Base-by-base conservation (phyloP, 2,888 invertebrate genomes). In the Tipula helvola region DNA sequence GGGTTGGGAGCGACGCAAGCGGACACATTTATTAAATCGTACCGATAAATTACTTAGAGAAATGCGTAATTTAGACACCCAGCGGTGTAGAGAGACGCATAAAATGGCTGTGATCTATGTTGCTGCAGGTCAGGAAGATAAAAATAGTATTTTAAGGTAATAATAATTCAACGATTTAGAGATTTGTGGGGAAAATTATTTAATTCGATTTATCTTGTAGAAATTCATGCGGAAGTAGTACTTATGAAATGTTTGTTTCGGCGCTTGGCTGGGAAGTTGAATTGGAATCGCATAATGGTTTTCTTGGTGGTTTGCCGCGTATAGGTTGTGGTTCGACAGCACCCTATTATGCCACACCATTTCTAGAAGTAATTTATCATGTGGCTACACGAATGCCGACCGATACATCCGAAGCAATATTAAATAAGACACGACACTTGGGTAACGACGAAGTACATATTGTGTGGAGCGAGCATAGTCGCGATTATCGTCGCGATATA, bases 381-480 rank as follows among this genome's bases (percentile, higher is more conserved):
- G 99, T 99, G 86, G 97, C 99, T 87, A 99, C 99, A 3, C 94
- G 98, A 89, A 98, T 99, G 97, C 97, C 98, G 8, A 96, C 97
- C 0, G 96, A 96, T 89, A 95, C 95, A 86, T 95, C 97, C 1
- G 97, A 97, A 91, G 95, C 96, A 87, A 95, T 97, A 89, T 93
- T 97, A 86, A 96, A 96, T 90, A 97, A 97, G 96, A 97, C 98
- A 13, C 94, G 98, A 4, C 99, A 99, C 93, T 93, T 99, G 88
- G 99, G 99, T 85, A 99, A 99, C 92, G 99, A 99, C 91, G 99
- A 99, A 92, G 97, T 99, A 87, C 99, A 99, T 91, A 98, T 99
- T 88, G 98, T 99, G 42, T 99, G 99, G 99, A 98, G 98, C 86
- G 99, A 99, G 90, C 98, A 99, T 92, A 94, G 94, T 91, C 94